Conservation (phyloP, 2,888 invertebrate species). For the Piscicola geometra region DNA sequence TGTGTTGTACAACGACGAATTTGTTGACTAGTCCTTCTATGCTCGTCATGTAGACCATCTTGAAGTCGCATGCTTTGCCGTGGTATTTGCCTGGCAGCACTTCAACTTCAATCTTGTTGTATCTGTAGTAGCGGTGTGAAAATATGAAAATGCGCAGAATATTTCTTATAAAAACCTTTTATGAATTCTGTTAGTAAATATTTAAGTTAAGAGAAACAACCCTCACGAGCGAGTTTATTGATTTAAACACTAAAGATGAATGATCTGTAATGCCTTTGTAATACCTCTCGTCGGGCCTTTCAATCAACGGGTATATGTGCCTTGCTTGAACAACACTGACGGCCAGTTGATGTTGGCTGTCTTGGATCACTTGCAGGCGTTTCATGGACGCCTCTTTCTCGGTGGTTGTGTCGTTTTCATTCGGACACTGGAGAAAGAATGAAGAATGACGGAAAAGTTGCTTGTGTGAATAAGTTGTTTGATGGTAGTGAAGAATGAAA, state of each 20-base stretch:
- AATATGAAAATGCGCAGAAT: too few relatives aligned
- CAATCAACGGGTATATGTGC: slow-evolving; percentile 8
- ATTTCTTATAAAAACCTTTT: too few relatives aligned
- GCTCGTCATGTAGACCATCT: neutral
- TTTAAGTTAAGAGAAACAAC: too few relatives aligned
- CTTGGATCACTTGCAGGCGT: neutral
- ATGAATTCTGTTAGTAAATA: too few relatives aligned
- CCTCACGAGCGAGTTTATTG: too few relatives aligned
- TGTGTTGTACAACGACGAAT: neutral
- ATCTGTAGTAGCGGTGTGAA: slow-evolving; percentile 1
- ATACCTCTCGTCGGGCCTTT: slow-evolving; percentile 8
- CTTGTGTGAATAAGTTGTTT: too few relatives aligned
- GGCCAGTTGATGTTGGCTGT: neutral
- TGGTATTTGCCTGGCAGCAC: neutral
- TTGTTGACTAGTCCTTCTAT: slow-evolving; percentile 1
- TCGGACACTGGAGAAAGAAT: neutral
- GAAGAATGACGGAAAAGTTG: neutral
- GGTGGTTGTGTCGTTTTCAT: neutral
- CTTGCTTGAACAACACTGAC: slow-evolving; percentile 8
- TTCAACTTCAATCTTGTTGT: slow-evolving; percentile 6
- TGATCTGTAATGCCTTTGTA: too few relatives aligned
- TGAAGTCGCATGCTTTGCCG: neutral
- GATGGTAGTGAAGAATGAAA: neutral
- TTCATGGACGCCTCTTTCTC: neutral
- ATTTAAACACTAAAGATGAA: neutral